A percentile compares a stretch with the other conserved stretches of the same genome.
These are phyloP conservation scores for Chloroclysta siterata DNA, from an alignment of 2,888 invertebrate species.

Conservation along the genomic window DNA sequence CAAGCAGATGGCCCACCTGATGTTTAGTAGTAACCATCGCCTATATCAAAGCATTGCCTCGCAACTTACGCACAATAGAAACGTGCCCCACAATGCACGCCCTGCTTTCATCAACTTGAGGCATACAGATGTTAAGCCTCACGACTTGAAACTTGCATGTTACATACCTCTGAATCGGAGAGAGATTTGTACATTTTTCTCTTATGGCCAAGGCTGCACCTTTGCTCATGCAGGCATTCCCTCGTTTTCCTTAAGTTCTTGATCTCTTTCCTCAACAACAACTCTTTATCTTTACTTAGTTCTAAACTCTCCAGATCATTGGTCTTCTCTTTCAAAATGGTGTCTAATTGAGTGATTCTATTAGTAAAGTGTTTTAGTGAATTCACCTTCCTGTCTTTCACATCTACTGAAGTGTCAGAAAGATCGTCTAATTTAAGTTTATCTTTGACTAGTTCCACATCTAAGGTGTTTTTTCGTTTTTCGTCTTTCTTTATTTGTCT, in stretches of 20 bases:
- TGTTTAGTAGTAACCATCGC: no score
- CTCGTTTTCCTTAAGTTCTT: constrained; percentile 91
- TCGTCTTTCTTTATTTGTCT: constrained; percentile 90
- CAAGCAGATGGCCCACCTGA: no score
- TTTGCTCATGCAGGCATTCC: constrained; percentile 90
- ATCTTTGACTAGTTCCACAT: constrained; percentile 86
- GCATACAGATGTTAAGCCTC: no score
- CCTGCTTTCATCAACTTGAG: no score
- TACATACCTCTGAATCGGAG: constrained; percentile 86
- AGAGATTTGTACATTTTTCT: constrained; percentile 90
- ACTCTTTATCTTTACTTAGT: constrained; percentile 86
- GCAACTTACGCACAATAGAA: no score
- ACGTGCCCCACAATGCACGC: no score
- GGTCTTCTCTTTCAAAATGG: constrained; percentile 88
- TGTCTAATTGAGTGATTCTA: constrained; percentile 88
- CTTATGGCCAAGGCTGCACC: constrained; percentile 90
- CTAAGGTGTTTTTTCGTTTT: constrained; percentile 88
- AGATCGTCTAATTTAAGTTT: constrained; percentile 81
- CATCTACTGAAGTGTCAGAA: constrained; percentile 78
- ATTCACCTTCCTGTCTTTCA: constrained; percentile 84
- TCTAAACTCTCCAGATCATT: constrained; percentile 87
- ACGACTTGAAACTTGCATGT: background rate
- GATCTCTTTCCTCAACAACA: constrained; percentile 90
- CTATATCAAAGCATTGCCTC: no score
- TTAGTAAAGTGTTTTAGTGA: constrained; percentile 87